phyloP scores from a whole-genome alignment of 2,888 invertebrate genomes.

The Hyposoter dolosus region DNA sequence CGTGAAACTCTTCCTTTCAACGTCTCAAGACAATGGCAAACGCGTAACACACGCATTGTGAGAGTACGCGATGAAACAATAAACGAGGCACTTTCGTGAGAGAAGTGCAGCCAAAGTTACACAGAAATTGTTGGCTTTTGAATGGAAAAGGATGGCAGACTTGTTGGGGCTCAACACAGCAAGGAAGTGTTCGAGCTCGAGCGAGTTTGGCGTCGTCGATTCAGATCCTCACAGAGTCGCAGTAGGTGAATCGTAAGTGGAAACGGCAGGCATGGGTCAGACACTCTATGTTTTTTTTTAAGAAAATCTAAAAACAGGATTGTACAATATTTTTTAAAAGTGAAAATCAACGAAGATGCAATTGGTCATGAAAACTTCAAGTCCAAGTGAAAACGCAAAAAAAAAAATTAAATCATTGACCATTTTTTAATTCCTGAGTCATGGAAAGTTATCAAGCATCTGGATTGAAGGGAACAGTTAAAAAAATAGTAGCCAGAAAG shows the following conservation, averaged over 20 bases:
- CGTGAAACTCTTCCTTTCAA: neutral
- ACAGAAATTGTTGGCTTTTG: neutral
- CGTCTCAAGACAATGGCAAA: neutral
- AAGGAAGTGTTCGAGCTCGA: slow-evolving; percentile 18
- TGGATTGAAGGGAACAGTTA: no score
- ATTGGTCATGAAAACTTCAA: neutral
- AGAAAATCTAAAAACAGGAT: neutral
- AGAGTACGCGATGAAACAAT: slow-evolving; percentile 1
- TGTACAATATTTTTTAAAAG: neutral
- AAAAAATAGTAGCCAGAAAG: no score
- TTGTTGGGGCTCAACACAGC: neutral
- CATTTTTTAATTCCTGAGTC: no score
- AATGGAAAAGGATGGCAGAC: slow-evolving; percentile 4
- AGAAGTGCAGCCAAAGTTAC: neutral
- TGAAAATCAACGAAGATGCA: neutral
- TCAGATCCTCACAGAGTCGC: slow-evolving; percentile 68
- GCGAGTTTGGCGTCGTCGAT: slow-evolving; percentile 45
- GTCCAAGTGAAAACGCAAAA: no score
- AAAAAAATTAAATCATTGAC: no score
- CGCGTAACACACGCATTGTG: neutral
- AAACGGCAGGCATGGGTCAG: slow-evolving; percentile 1
- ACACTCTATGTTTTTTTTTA: neutral
- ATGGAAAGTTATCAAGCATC: no score
- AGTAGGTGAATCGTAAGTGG: slow-evolving; percentile 33
- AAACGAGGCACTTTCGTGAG: neutral